Conservation (phyloP, 2,888 invertebrate genomes). For the Ctena decussata region DNA sequence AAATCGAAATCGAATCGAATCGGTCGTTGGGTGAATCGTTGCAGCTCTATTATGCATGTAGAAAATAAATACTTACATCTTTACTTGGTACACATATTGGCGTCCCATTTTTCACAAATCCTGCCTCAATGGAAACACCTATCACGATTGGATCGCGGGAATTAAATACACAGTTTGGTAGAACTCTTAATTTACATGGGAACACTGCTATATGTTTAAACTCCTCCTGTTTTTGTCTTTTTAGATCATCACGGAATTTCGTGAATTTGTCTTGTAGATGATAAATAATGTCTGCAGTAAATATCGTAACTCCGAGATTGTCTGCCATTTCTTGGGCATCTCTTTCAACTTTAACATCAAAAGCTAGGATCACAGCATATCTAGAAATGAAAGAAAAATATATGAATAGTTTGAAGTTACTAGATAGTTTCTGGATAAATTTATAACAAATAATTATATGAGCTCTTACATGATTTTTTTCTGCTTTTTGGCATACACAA, state of each 20-base stretch:
- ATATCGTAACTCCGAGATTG: conserved; percentile 93
- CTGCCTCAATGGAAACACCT: conserved; percentile 98
- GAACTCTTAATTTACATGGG: conserved; percentile 94
- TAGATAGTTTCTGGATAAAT: no score
- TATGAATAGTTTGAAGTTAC: no score
- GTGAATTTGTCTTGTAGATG: conserved; percentile 99
- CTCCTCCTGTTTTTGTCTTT: conserved; percentile 96
- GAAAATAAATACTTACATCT: conserved; percentile 90
- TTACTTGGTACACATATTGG: conserved; percentile 98
- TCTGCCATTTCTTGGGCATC: conserved; percentile 99
- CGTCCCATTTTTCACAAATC: conserved; percentile 97
- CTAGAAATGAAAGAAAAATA: no score
- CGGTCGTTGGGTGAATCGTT: no score
- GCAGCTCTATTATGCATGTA: no score
- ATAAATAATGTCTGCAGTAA: conserved; percentile 99
- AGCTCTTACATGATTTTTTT: no score
- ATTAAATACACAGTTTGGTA: conserved; percentile 98
- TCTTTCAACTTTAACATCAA: conserved; percentile 99
- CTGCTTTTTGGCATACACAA: no score
- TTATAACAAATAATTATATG: no score
- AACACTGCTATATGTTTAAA: conserved; percentile 99
- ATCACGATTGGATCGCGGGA: conserved; percentile 99
- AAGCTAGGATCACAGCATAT: conserved; percentile 99
- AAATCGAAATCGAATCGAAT: no score
- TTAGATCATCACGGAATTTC: conserved; percentile 92